phyloP scores from a whole-genome alignment of 1,140 invertebrate species.

The Orchestia grillus region DNA sequence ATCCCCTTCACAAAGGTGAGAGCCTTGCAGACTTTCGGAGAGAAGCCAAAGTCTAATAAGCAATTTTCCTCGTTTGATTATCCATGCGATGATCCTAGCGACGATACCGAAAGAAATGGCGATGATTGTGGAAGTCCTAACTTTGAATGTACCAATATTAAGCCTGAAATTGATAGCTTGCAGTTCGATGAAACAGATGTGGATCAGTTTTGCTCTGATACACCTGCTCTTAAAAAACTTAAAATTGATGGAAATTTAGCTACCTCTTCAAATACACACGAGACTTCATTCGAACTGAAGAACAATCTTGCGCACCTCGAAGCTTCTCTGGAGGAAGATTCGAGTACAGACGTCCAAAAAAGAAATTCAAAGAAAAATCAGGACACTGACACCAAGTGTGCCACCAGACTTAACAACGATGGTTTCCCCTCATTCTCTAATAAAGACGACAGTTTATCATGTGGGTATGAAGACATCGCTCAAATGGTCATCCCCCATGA shows the following conservation, averaged over 20 bases:
- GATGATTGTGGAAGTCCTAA: background rate
- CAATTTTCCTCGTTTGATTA: background rate
- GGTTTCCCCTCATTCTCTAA: too few species aligned
- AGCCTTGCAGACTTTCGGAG: background rate
- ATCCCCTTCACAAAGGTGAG: slow-evolving; percentile 6
- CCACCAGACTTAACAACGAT: too few species aligned
- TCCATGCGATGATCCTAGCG: background rate
- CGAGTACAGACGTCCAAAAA: background rate
- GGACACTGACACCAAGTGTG: too few species aligned
- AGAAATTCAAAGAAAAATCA: background rate
- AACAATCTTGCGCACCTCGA: background rate
- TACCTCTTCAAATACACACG: background rate
- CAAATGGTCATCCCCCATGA: background rate
- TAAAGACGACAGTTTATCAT: background rate
- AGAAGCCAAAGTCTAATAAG: background rate
- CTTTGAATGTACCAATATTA: background rate
- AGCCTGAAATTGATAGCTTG: background rate
- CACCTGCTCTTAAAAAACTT: background rate
- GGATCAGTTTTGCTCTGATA: background rate
- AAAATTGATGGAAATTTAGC: background rate
- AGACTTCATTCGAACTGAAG: background rate
- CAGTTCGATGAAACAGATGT: background rate
- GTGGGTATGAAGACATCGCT: background rate
- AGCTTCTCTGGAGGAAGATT: background rate
- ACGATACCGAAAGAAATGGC: background rate